These are phyloP conservation scores for Hemiprocne comata DNA, from an alignment of 2,113 vertebrate genomes.

Conservation along the genomic window DNA sequence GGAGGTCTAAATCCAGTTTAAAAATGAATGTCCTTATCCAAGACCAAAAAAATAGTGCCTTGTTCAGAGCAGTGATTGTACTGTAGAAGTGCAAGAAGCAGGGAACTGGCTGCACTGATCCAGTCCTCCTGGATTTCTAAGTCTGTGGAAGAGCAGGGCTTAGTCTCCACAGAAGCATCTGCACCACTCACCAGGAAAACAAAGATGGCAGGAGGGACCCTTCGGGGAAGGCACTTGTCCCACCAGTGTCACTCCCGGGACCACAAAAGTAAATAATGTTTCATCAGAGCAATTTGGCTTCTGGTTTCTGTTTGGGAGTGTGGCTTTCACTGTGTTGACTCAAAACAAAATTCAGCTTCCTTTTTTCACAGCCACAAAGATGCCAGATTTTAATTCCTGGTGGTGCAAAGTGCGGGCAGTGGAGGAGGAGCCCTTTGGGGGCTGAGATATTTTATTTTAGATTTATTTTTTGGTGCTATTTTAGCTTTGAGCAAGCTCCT, in stretches of 20 bases:
- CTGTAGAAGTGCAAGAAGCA: not conserved
- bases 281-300: not conserved
- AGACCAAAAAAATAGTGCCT: not conserved
- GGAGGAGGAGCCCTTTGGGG: not conserved
- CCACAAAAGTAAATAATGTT: not conserved
- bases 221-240: not conserved
- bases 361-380: not conserved
- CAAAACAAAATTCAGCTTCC: conserved; percentile 24
- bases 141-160: not conserved
- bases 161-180: not conserved
- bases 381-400: not conserved
- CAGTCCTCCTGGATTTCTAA: not conserved
- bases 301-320: conserved; percentile 3
- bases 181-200: not conserved
- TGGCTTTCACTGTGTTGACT: not conserved
- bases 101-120: not conserved
- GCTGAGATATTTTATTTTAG: not conserved
- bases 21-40: not conserved
- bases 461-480: not conserved
- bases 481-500: not conserved
- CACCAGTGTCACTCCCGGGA: not conserved
- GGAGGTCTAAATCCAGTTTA: not conserved
- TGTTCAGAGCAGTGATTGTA: not conserved
- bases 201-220: not conserved
- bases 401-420: not conserved